phyloP scores from a whole-genome alignment of 2,113 vertebrate genomes.

The Nannospalax galili region DNA sequence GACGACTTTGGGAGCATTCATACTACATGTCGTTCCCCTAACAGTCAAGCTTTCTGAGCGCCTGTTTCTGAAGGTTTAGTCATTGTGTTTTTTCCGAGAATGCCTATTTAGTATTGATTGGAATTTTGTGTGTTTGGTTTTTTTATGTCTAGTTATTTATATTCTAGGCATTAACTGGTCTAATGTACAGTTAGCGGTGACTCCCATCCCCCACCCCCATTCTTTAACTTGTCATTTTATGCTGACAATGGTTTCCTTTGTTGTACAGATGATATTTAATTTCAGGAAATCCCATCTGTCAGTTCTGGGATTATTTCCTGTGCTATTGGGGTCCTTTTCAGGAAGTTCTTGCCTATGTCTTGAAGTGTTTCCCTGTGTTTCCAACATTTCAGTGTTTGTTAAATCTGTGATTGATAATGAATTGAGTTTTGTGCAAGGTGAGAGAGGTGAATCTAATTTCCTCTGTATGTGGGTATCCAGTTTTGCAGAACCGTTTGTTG shows the following conservation, averaged over 20 bases:
- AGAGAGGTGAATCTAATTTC: background rate
- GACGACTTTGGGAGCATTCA: background rate
- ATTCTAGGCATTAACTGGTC: background rate
- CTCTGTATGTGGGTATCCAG: background rate
- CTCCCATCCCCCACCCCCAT: background rate
- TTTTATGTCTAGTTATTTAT: too few species aligned
- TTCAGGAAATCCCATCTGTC: background rate
- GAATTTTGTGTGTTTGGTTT: background rate
- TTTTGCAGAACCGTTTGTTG: background rate
- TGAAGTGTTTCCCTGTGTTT: background rate
- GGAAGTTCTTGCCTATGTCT: background rate
- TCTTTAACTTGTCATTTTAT: background rate
- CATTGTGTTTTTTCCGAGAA: background rate
- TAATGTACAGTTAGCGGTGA: background rate
- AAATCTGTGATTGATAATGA: background rate
- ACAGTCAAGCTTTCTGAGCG: background rate
- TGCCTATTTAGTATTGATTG: background rate
- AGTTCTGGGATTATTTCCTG: background rate
- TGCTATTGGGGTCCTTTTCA: background rate
- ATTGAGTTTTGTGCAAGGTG: background rate
- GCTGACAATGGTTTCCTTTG: background rate
- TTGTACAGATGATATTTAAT: background rate
- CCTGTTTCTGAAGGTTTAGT: background rate
- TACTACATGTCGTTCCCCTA: background rate
- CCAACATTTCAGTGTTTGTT: background rate